These are phyloP conservation scores for Atopsyche davidsoni DNA, from an alignment of 1,140 invertebrate species.

Conservation along the genomic window DNA sequence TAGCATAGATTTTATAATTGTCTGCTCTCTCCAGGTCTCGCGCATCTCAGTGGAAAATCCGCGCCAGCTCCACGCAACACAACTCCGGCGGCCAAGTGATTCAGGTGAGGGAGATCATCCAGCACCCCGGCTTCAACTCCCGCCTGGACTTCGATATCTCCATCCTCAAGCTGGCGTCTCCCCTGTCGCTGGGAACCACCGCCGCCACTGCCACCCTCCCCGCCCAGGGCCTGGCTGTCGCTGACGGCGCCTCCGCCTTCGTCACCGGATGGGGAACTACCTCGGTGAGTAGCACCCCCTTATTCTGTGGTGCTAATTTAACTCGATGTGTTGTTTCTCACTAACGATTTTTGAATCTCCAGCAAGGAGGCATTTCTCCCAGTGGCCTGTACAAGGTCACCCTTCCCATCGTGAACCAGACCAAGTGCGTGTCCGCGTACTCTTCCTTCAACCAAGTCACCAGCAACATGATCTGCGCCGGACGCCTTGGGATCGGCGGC, in stretches of 20 bases:
- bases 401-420: slow-evolving; percentile 38
- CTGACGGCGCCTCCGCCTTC: slow-evolving; percentile 28
- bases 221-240: slow-evolving; percentile 25
- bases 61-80: slow-evolving; percentile 21
- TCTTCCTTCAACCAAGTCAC: slow-evolving; percentile 40
- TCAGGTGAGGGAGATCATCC: background rate
- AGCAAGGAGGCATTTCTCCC: slow-evolving; percentile 24
- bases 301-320: background rate
- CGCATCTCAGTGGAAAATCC: slow-evolving; percentile 15
- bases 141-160: slow-evolving; percentile 18
- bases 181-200: slow-evolving; percentile 4
- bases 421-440: slow-evolving; percentile 35
- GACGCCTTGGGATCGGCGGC: slow-evolving; percentile 34
- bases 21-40: slow-evolving; percentile 3
- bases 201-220: slow-evolving; percentile 13
- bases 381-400: slow-evolving; percentile 36
- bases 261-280: slow-evolving; percentile 42
- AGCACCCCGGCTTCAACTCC: slow-evolving; percentile 2
- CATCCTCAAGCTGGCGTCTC: slow-evolving; percentile 2
- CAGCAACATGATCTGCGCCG: slow-evolving; percentile 66
- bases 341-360: slow-evolving; percentile 1
- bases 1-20: slow-evolving; percentile 1
- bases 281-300: slow-evolving; percentile 7
- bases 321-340: background rate
- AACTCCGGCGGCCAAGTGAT: slow-evolving; percentile 14